These are phyloP conservation scores for Sturnus vulgaris DNA, from an alignment of 2,113 vertebrate genomes.

Conservation along the genomic window DNA sequence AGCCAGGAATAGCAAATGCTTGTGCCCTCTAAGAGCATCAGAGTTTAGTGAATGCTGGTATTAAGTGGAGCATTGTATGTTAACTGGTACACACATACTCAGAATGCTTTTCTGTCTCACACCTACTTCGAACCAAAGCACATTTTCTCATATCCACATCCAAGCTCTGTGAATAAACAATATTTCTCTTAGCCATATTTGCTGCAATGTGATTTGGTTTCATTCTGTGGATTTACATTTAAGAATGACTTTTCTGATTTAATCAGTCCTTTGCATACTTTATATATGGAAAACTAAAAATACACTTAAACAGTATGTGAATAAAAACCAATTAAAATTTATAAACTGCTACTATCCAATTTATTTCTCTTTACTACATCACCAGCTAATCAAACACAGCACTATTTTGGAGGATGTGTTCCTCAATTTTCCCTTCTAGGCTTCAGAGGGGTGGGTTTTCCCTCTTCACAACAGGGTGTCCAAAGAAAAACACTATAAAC, in stretches of 20 bases:
- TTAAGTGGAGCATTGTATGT: not conserved
- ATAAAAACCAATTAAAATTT: constrained; percentile 37
- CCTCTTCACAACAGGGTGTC: not conserved
- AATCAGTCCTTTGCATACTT: not conserved
- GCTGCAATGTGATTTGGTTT: not conserved
- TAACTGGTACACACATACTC: not conserved
- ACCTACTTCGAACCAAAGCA: not conserved
- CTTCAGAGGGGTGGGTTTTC: not conserved
- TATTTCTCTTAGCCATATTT: not conserved
- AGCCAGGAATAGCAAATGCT: not conserved
- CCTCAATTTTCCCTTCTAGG: not conserved
- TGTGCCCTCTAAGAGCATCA: not conserved
- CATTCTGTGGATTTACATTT: not conserved
- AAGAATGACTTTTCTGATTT: not conserved
- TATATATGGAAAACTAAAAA: constrained; percentile 23
- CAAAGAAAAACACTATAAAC: not conserved
- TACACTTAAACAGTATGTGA: not conserved
- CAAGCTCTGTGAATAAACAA: constrained; percentile 15
- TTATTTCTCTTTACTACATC: not conserved
- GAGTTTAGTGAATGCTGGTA: not conserved
- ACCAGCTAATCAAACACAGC: not conserved
- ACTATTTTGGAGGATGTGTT: not conserved
- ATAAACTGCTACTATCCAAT: constrained; percentile 2
- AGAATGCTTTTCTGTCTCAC: not conserved
- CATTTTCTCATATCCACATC: not conserved